Evolutionary conservation across 1,140 invertebrate species (phyloP).

Genomic region (Drosophila ananassae): DNA sequence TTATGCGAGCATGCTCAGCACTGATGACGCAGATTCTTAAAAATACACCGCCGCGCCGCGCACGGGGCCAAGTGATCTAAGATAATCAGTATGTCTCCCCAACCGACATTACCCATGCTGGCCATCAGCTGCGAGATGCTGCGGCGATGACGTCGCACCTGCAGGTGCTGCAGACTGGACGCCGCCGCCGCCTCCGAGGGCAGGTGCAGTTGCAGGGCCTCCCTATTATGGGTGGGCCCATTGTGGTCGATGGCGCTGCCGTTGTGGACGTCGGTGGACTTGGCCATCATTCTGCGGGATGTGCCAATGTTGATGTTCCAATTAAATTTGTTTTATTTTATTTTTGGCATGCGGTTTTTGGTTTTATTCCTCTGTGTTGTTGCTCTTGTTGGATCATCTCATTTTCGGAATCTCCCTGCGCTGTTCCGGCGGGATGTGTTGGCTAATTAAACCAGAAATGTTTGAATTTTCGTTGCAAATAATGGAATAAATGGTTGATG

Average conservation of each 20-base stretch:
- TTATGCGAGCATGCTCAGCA: conserved; percentile 4
- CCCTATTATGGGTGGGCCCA: conserved; percentile 1
- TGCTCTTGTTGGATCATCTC: conserved; percentile 20
- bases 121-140: conserved; percentile 83
- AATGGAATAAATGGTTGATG: conserved; percentile 26
- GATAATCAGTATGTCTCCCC: conserved; percentile 9
- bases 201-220: conserved; percentile 39
- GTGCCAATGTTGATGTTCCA: conserved; percentile 6
- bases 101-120: conserved; percentile 73
- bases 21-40: conserved; percentile 38
- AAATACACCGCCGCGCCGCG: conserved; percentile 10
- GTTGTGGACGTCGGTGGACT: not conserved
- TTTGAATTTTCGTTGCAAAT: conserved; percentile 24
- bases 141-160: conserved; percentile 77
- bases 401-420: not conserved
- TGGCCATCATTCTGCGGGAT: conserved; percentile 17
- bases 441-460: conserved; percentile 60
- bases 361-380: conserved; percentile 34
- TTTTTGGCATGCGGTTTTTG: conserved; percentile 60
- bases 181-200: conserved; percentile 15
- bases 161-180: conserved; percentile 33
- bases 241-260: conserved; percentile 1
- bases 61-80: conserved; percentile 51
- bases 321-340: conserved; percentile 41
- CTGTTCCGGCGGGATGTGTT: conserved; percentile 11